A percentile compares a stretch with the other conserved stretches of the same genome.
These are phyloP conservation scores for Malacosoma neustria DNA, from an alignment of 2,888 invertebrate genomes.

Conservation along the genomic window DNA sequence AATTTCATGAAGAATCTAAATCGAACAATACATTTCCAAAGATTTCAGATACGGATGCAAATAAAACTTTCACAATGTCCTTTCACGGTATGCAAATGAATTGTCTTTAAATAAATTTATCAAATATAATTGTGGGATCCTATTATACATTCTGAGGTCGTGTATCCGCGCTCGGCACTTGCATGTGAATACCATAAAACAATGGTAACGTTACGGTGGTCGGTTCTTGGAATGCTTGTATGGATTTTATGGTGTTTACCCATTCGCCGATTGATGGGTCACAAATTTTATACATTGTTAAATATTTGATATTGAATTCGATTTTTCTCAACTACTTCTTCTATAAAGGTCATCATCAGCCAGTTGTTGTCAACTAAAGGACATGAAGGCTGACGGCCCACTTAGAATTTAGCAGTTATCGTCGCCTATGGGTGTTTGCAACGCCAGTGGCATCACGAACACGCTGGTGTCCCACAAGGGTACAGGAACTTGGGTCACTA, in stretches of 20 bases:
- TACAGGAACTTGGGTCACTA: too few species aligned
- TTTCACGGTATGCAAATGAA: constrained; percentile 64
- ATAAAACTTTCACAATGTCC: constrained; percentile 47
- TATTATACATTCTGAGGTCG: constrained; percentile 63
- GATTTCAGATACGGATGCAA: constrained; percentile 10
- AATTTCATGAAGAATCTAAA: constrained; percentile 40
- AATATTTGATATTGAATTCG: background rate
- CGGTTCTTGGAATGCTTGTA: constrained; percentile 61
- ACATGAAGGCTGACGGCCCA: too few species aligned
- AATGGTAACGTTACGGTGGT: constrained; percentile 70
- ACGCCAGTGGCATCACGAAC: too few species aligned
- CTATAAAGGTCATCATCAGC: too few species aligned
- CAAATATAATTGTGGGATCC: constrained; percentile 72
- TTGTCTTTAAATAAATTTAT: constrained; percentile 64
- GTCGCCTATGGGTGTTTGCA: too few species aligned
- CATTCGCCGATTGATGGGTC: constrained; percentile 40
- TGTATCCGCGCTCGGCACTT: constrained; percentile 58
- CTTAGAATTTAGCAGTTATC: too few species aligned
- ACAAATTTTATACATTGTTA: background rate
- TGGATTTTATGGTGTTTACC: constrained; percentile 61
- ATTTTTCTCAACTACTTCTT: too few species aligned
- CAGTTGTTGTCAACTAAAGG: too few species aligned
- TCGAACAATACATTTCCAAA: constrained; percentile 1
- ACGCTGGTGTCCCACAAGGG: too few species aligned
- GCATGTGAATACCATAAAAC: constrained; percentile 63